phyloP scores from a whole-genome alignment of 1,140 invertebrate species.

The Drosophila ogumai region DNA sequence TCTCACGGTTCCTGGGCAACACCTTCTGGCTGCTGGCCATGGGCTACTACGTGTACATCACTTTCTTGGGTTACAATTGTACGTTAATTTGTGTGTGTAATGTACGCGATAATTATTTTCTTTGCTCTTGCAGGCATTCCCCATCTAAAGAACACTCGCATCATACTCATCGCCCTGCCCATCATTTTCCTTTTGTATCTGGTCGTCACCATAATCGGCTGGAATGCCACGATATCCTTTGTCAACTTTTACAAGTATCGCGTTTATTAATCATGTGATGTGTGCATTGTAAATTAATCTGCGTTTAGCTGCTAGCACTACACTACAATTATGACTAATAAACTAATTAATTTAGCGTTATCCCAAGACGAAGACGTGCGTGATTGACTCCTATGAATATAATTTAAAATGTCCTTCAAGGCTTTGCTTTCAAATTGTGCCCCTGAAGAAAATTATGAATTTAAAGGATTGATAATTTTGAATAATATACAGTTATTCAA shows the following conservation, averaged over 20 bases:
- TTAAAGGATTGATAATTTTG: background rate
- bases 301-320: constrained; percentile 59
- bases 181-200: constrained; percentile 92
- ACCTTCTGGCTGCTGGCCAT: constrained; percentile 96
- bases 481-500: background rate
- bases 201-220: constrained; percentile 89
- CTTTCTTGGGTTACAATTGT: constrained; percentile 99
- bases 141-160: constrained; percentile 94
- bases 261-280: constrained; percentile 84
- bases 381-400: background rate
- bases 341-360: constrained; percentile 56
- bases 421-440: background rate
- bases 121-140: constrained; percentile 91
- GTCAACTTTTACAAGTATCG: constrained; percentile 93
- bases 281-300: constrained; percentile 72
- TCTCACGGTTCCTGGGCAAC: constrained; percentile 95
- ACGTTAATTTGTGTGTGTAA: constrained; percentile 85
- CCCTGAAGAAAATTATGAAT: background rate
- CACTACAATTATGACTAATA: constrained; percentile 67
- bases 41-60: constrained; percentile 98
- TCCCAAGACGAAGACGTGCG: constrained; percentile 5
- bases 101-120: background rate
- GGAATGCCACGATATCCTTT: constrained; percentile 90
- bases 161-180: constrained; percentile 95
- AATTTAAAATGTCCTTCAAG: background rate